Evolutionary conservation across 1,140 invertebrate species (phyloP), one percentile per base, ranked within the genome.

Genomic region (Lepidostoma basale): DNA sequence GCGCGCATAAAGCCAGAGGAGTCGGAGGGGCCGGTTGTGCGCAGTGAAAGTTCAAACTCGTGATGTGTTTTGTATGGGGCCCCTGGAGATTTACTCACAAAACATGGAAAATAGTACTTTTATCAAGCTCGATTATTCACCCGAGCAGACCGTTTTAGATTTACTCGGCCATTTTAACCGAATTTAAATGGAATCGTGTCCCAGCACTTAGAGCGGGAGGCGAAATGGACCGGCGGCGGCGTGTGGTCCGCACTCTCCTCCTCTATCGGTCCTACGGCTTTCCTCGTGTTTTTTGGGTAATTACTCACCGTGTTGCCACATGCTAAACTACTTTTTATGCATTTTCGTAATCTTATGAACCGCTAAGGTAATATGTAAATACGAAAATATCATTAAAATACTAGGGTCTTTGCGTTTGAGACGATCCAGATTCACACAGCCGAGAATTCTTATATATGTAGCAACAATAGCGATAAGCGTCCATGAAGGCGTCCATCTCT

Each of bases 101-200:
- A 49, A 49, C 45, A 36, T 23, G 45, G 18, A 23, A 49, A 49
- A 49, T 23, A 23, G 45, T 23, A 12, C 20, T 49, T 36, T 40
- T 40, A 40, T 40, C 39, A 18, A 40, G 18, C 39, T 40, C 39
- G 18, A 40, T 40, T 40, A 40, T 40, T 40, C 39, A 18, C n/a
- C 3, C 39, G 18, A 40, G 14, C n/a, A 40, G 39, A 5, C 33
- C 33, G 14, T 36, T 36, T 36, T n/a, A 36, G 33, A 36, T n/a
- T 36, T 12, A 36, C 14, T 12, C 14, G 33, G 33, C 33, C 10
- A 9, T 12, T 10, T 49, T n/a, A 49, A 49, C 45, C 22, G 25
- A 23, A 49, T 49, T 49, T 49, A 49, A 49, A 49, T 49, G 22
- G 45, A 23, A 49, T 49, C 45, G 45, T 49, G 45, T 23, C n/a